Base-by-base conservation (phyloP, 2,113 vertebrate genomes). In the Dunckerocampus dactyliophorus region DNA sequence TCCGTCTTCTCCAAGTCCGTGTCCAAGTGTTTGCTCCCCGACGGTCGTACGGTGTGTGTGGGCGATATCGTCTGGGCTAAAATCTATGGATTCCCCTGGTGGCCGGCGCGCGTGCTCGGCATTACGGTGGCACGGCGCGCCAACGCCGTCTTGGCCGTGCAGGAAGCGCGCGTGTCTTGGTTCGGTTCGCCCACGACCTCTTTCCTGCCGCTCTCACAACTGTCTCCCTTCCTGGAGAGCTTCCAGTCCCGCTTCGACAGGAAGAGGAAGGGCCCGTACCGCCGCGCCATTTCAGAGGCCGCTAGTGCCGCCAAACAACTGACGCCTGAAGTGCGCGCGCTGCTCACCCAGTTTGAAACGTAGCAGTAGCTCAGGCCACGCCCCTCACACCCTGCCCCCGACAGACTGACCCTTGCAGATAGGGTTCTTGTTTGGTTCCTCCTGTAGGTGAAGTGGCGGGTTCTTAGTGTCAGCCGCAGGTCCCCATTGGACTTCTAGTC, bases 61-160 rank as follows among this genome's bases (percentile, higher is more conserved):
- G 95, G 97, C 72, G 96, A 98, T 92, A 98, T 99, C 77, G 97
- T 99, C 43, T 99, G 96, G 97, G 97, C 97, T 59, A 99, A 99
- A 92, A 98, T 99, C 70, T 97, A 96, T 21, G 97, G 97, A 85
- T 99, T 97, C 83, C 95, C 97, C 51, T 99, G 97, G 97, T 99
- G 97, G 96, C 97, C 97, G 17, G 96, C 95, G 52, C 94, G 95
- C 34, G 92, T 99, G 71, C 92, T 98, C 15, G 90, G 90, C 74
- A 96, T 98, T 80, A 96, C 93, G 17, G 92, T 98, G 85, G 93
- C 79, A 0, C 79, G 95, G 79, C 94, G 94, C 17, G 94, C 93
- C 81, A 94, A 96, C 88, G 96, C 89, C 0, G 95, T 94, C 72
- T 91, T 96, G 65, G 89, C 96, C 65, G 93, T 94, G 65, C 91